Evolutionary conservation across 2,888 invertebrate genomes (phyloP).

Genomic region (Strigamia transsilvanica): DNA sequence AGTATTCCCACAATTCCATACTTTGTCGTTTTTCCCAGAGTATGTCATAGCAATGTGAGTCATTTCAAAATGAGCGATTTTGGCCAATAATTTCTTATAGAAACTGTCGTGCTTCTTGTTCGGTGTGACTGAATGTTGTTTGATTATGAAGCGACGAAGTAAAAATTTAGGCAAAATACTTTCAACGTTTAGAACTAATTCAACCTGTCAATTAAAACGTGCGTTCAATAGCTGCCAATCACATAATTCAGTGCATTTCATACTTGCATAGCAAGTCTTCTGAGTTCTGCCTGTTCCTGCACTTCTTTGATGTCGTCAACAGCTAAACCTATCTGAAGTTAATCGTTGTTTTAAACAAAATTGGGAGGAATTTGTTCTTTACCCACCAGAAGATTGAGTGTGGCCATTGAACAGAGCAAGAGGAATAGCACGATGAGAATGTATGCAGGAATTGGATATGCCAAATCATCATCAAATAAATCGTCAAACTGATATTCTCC

Average conservation of each 20-base stretch:
- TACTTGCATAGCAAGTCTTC: slow-evolving; percentile 64
- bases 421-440: slow-evolving; percentile 63
- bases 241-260: neutral
- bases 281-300: slow-evolving; percentile 67
- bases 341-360: neutral
- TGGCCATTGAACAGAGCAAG: slow-evolving; percentile 61
- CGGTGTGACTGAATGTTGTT: slow-evolving; percentile 61
- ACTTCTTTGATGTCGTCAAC: slow-evolving; percentile 69
- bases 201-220: slow-evolving; percentile 60
- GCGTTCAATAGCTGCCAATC: neutral
- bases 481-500: slow-evolving; percentile 63
- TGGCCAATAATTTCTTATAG: slow-evolving; percentile 50
- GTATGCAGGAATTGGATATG: slow-evolving; percentile 62
- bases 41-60: slow-evolving; percentile 37
- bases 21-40: slow-evolving; percentile 41
- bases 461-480: slow-evolving; percentile 60
- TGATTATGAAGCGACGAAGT: slow-evolving; percentile 61
- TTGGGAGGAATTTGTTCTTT: too few species aligned
- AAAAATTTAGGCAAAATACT: slow-evolving; percentile 64
- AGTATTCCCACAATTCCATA: neutral
- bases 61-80: slow-evolving; percentile 53
- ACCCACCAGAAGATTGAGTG: slow-evolving; percentile 64
- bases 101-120: slow-evolving; percentile 59
- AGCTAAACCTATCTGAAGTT: slow-evolving; percentile 66
- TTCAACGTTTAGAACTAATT: slow-evolving; percentile 66